phyloP scores from a whole-genome alignment of 2,888 invertebrate species.

The Cephonodes hylas region DNA sequence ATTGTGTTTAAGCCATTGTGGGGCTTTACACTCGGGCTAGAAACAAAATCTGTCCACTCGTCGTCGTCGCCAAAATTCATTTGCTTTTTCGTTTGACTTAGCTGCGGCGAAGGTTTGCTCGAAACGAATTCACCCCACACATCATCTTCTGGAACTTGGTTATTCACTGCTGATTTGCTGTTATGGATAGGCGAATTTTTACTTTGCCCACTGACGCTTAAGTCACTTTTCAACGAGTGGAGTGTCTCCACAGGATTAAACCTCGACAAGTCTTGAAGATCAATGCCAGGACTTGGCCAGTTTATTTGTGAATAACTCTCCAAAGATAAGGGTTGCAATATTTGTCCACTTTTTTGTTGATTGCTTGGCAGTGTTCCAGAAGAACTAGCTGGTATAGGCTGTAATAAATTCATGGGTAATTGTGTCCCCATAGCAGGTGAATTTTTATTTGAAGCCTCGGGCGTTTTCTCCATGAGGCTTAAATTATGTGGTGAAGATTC shows the following conservation, averaged over 20 bases:
- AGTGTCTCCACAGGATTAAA: constrained; percentile 76
- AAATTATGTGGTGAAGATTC: constrained; percentile 38
- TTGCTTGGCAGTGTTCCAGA: constrained; percentile 32
- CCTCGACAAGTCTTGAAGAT: constrained; percentile 72
- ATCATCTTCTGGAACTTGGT: constrained; percentile 71
- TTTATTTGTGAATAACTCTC: constrained; percentile 81
- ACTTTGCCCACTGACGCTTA: constrained; percentile 51
- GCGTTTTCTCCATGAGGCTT: constrained; percentile 30
- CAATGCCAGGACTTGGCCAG: constrained; percentile 83
- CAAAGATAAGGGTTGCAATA: constrained; percentile 71
- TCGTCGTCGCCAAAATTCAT: constrained; percentile 62
- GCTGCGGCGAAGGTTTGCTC: constrained; percentile 62
- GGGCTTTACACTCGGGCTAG: constrained; percentile 66
- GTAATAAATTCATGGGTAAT: constrained; percentile 43
- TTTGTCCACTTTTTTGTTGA: constrained; percentile 64
- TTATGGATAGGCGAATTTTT: constrained; percentile 63
- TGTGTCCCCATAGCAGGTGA: constrained; percentile 24
- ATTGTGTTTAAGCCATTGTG: constrained; percentile 74
- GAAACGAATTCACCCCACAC: constrained; percentile 84
- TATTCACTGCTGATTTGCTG: constrained; percentile 38
- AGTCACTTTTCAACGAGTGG: constrained; percentile 66
- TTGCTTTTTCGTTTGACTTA: constrained; percentile 45
- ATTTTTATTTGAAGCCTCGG: constrained; percentile 30
- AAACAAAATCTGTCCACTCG: constrained; percentile 77
- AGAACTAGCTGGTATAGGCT: constrained; percentile 46